Evolutionary conservation across 2,797 vertebrate genomes (phyloP), one percentile per base, ranked within the genome.

Genomic region (Sebastes reedi): DNA sequence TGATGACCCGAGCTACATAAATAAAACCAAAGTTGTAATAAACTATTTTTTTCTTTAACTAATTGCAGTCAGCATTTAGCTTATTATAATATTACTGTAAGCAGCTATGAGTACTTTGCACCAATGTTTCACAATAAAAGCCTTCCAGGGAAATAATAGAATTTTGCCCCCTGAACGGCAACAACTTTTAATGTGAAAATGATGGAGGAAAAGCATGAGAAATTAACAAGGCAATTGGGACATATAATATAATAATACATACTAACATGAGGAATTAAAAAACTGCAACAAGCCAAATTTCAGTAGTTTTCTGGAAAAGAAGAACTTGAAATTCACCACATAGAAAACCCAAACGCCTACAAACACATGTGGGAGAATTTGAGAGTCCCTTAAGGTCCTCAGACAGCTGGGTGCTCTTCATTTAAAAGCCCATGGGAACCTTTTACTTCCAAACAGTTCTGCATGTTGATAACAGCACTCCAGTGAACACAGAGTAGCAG

Each of bases 381-480:
- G 13, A 80, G 74, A 71, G 20, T 60, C 71, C 30, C 78, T 83
- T 54, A 52, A 71, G 24, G 34, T 68, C 56, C 75, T 85, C 69
- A 79, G 77, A 76, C 88, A 92, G 83, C 82, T 88, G 85, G 60
- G 29, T 83, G 80, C 72, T 82, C 76, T 80, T 82, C 18, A 85
- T 83, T 72, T 69, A 76, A 82, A 72, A 83, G 67, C 70, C 67
- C 30, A 75, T 61, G 65, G 74, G 66, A 80, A 83, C 60, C 42
- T 80, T 88, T 78, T 68, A 74, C 70, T 75, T 67, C 12, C 64
- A 71, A 81, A 85, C 67, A 81, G 80, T 73, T 84, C 29, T 69
- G 64, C 69, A 70, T 80, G 68, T 84, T 76, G 66, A 85, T 81
- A 74, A 84, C 69, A 59, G 83, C 75, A 75, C 74, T 89, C 54